A percentile compares a stretch with the other conserved stretches of the same genome.
Conservation (phyloP, 2,888 invertebrate species). For the Drosophila pegasa region DNA sequence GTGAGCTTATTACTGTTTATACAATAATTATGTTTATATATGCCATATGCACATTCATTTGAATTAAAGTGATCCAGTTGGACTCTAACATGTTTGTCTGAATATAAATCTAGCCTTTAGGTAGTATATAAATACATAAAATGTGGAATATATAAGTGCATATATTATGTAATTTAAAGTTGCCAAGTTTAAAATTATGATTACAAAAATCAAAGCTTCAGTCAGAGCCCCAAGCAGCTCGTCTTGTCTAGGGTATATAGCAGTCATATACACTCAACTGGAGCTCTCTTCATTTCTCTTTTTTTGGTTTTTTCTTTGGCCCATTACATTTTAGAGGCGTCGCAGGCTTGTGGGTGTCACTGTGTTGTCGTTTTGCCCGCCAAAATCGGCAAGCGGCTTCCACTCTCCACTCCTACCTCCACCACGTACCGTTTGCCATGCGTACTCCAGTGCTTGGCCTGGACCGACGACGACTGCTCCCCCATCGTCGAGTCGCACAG, state of each 20-base stretch:
- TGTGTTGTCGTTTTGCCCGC: constrained; percentile 62
- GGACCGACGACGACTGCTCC: constrained; percentile 11
- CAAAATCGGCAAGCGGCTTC: constrained; percentile 35
- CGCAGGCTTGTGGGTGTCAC: constrained; percentile 47
- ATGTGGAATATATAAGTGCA: neutral
- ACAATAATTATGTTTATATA: neutral
- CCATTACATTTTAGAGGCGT: constrained; percentile 47
- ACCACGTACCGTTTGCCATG: constrained; percentile 5
- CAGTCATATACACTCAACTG: neutral
- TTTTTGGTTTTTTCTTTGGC: constrained; percentile 1
- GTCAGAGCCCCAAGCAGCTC: too few species aligned
- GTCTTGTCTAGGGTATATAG: neutral
- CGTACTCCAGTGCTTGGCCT: constrained; percentile 39
- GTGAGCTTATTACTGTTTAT: neutral
- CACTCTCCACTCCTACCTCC: neutral
- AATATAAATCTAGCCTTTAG: neutral
- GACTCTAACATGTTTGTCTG: neutral
- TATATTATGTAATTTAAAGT: too few species aligned
- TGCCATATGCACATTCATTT: neutral
- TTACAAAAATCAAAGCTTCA: too few species aligned
- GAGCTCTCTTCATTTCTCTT: neutral
- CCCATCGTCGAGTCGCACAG: constrained; percentile 50
- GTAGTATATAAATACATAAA: neutral
- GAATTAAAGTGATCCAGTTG: neutral
- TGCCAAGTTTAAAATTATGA: too few species aligned